phyloP scores from a whole-genome alignment of 2,888 invertebrate species.

The Choristoneura rosaceana region DNA sequence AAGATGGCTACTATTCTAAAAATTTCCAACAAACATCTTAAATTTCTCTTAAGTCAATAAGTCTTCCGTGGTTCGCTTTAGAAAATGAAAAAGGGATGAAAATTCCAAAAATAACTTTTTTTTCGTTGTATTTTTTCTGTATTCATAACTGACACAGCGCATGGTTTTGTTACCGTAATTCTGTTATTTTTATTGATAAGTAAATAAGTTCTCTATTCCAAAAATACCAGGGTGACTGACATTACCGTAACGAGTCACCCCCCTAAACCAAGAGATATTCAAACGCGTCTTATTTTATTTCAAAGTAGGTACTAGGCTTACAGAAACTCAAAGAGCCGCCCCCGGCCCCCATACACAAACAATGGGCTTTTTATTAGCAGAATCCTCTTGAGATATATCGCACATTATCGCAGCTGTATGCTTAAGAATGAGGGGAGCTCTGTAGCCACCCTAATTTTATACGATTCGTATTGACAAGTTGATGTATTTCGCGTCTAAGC shows the following conservation, averaged over 20 bases:
- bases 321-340: not conserved
- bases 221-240: not conserved
- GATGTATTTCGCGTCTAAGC: not conserved
- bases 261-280: not conserved
- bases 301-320: not conserved
- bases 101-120: too few relatives aligned
- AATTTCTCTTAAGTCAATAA: too few relatives aligned
- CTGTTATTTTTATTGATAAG: too few relatives aligned
- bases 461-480: conserved; percentile 4
- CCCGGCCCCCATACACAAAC: conserved; percentile 3
- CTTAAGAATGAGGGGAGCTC: conserved; percentile 10
- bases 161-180: too few relatives aligned
- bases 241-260: not conserved
- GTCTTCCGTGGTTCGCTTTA: too few relatives aligned
- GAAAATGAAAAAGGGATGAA: too few relatives aligned
- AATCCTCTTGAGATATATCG: conserved; percentile 18
- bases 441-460: conserved; percentile 5
- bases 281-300: not conserved
- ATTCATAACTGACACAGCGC: too few relatives aligned
- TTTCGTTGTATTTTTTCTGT: too few relatives aligned
- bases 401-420: conserved; percentile 15
- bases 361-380: conserved; percentile 14
- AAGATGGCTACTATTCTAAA: too few relatives aligned
- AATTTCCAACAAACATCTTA: too few relatives aligned
- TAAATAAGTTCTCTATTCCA: not conserved